Evolutionary conservation across 2,797 vertebrate species (phyloP).

Genomic region (Coluber constrictor): DNA sequence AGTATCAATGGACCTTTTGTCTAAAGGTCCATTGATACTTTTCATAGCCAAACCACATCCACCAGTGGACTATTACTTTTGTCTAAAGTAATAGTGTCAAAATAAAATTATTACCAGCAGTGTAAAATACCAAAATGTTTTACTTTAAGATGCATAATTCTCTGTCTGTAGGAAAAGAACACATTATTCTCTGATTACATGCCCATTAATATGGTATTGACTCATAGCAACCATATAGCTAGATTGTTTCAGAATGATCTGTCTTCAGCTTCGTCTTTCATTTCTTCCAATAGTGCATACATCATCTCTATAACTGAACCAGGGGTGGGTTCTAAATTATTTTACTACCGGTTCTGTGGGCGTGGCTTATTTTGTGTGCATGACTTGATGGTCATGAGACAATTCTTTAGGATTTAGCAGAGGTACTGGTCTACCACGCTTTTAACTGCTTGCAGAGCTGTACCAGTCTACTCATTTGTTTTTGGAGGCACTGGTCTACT

Average conservation of each 20-base stretch:
- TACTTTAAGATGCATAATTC: neutral
- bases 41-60: no score
- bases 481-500: no score
- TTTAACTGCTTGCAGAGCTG: no score
- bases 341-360: no score
- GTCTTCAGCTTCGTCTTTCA: neutral
- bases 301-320: neutral
- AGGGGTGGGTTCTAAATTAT: no score
- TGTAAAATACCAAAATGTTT: constrained; percentile 42
- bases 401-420: no score
- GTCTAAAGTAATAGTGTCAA: constrained; percentile 51
- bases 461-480: no score
- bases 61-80: constrained; percentile 21
- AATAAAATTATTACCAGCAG: constrained; percentile 43
- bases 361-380: no score
- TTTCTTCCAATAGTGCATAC: neutral
- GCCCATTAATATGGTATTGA: neutral
- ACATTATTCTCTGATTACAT: neutral
- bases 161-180: neutral
- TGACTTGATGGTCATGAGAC: no score
- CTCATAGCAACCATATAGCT: neutral
- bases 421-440: no score
- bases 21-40: no score
- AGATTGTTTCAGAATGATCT: neutral
- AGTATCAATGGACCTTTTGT: neutral